These are phyloP conservation scores for Solea solea DNA, from an alignment of 2,113 vertebrate genomes.

Conservation along the genomic window DNA sequence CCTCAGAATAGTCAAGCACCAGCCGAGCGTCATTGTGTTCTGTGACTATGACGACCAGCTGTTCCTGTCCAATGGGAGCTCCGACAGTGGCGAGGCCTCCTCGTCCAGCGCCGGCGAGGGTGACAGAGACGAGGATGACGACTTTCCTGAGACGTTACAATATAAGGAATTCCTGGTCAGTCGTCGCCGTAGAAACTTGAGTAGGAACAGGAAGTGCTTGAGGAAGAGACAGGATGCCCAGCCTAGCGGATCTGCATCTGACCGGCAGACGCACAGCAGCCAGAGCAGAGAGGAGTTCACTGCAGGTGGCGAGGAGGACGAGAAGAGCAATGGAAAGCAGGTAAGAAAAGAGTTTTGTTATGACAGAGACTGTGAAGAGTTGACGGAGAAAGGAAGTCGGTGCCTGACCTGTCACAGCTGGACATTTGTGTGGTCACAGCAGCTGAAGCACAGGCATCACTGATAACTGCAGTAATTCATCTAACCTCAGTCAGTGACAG, in stretches of 20 bases:
- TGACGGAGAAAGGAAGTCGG: neutral
- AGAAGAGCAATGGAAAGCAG: slow-evolving; percentile 64
- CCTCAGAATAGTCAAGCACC: slow-evolving; percentile 77
- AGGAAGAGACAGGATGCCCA: slow-evolving; percentile 62
- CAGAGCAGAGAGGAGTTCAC: slow-evolving; percentile 35
- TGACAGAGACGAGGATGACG: slow-evolving; percentile 49
- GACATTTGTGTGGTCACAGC: neutral
- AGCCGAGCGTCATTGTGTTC: slow-evolving; percentile 80
- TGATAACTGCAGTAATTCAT: too few relatives aligned
- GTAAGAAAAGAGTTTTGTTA: slow-evolving; percentile 61
- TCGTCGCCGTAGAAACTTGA: slow-evolving; percentile 63
- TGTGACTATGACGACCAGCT: slow-evolving; percentile 57
- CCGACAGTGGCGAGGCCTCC: slow-evolving; percentile 62
- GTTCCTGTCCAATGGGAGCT: slow-evolving; percentile 11
- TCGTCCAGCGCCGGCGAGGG: slow-evolving; percentile 41
- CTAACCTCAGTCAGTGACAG: neutral
- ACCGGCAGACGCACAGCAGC: slow-evolving; percentile 44
- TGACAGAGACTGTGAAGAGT: neutral
- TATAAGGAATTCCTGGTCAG: slow-evolving; percentile 74
- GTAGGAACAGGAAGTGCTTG: slow-evolving; percentile 65
- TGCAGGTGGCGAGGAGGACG: slow-evolving; percentile 39
- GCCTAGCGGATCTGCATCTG: slow-evolving; percentile 35
- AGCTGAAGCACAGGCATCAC: neutral
- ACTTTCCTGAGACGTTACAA: slow-evolving; percentile 74
- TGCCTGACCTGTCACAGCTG: neutral